Base-by-base conservation (phyloP, 1,140 invertebrate species). In the Dendrolimus punctatus region DNA sequence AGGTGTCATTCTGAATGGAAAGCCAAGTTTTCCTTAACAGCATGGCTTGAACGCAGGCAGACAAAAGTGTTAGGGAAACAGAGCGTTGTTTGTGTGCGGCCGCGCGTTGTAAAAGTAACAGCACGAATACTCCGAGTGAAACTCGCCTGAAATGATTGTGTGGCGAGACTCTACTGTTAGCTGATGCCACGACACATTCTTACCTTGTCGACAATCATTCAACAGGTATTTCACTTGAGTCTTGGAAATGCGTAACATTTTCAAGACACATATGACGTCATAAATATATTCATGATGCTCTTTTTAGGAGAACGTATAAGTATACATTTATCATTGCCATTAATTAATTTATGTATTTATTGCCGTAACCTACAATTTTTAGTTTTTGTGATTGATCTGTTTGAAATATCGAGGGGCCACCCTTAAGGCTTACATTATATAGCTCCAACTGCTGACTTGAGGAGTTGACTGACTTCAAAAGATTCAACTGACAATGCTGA, bases 31-130 rank as follows among this genome's bases (percentile, higher is more conserved):
- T 77, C 62, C 64, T 73, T 59, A 69, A 62, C 47, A 54, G 58
- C 58, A 58, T 73, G 68, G 66, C 69, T 62, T 65, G 62, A 60
- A 42, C 40, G 46, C 46, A 44, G 40, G 47, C 66, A 76, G 68
- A 84, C 80, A 81, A 84, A 65, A 78, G 79, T 71, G 66, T 72
- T 68, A 80, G 76, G 82, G 79, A 84, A 84, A 84, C 80, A 85
- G 80, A 82, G 80, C 79, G 80, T 78, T 79, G 72, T 80, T 73
- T 74, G 76, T 85, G 82, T 74, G 79, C 80, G 82, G 72, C 74
- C 68, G 82, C 74, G 80, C 82, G 82, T 80, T 81, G 78, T 79
- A 85, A 85, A 85, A 85, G 82, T 82, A 84, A 84, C 82, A 83
- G 71, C 79, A 70, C 78, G 73, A 80, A 84, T 83, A 85, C 74